Conservation (phyloP, 2,113 vertebrate species). For the Passer domesticus region DNA sequence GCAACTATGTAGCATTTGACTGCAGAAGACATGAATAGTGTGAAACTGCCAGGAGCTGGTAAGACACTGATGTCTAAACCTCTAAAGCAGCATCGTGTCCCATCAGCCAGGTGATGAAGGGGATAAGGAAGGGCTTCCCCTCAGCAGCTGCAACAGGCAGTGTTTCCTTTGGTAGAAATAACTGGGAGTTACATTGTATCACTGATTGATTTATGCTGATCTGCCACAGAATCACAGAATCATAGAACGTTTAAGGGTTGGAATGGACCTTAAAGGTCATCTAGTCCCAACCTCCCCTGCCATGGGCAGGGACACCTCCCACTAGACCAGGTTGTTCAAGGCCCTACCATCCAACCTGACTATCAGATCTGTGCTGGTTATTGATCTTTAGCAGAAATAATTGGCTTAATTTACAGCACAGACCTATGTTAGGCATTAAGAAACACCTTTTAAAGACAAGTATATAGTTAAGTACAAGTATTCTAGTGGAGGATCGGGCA, state of each 20-base stretch:
- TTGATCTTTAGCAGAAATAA: neutral
- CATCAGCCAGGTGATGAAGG: neutral
- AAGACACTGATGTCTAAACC: neutral
- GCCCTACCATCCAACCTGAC: too few species aligned
- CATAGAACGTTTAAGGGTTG: neutral
- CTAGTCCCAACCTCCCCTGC: neutral
- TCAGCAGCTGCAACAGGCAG: neutral
- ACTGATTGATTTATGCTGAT: neutral
- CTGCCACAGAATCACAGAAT: neutral
- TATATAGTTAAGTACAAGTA: neutral
- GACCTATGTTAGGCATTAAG: neutral
- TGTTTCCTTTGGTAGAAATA: neutral
- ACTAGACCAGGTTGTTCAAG: neutral
- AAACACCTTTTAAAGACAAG: neutral
- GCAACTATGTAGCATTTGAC: neutral
- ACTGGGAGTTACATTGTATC: neutral
- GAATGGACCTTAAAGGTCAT: neutral
- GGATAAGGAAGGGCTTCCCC: neutral
- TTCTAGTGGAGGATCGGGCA: neutral
- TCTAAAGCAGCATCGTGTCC: fast-evolving
- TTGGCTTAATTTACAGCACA: neutral
- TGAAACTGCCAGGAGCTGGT: neutral
- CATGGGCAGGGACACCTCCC: neutral
- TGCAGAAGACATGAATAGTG: neutral
- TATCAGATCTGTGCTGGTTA: neutral